Evolutionary conservation across 2,797 vertebrate genomes (phyloP).

Genomic region (Sternarchorhynchus goeldii): DNA sequence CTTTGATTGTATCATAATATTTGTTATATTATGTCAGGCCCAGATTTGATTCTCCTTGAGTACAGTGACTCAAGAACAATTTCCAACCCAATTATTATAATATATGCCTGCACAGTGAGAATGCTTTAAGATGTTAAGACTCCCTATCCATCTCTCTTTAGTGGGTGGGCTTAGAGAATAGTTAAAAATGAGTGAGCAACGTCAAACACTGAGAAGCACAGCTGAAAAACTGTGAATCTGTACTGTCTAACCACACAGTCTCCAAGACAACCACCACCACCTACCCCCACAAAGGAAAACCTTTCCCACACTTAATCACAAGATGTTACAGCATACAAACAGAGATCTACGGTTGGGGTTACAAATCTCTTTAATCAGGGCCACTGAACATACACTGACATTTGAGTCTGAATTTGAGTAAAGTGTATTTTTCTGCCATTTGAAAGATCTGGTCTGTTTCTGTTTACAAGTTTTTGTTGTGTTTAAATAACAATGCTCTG

Average conservation of each 20-base stretch:
- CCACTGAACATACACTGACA: not conserved
- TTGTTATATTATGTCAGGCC: not conserved
- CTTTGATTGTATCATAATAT: not conserved
- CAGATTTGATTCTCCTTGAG: not conserved
- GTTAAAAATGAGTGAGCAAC: not conserved
- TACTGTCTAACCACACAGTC: not conserved
- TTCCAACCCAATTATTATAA: not conserved
- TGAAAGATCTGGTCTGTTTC: not conserved
- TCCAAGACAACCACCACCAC: constrained; percentile 9
- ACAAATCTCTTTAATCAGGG: not conserved
- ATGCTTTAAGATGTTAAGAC: not conserved
- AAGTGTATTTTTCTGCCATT: not conserved
- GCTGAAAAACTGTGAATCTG: not conserved
- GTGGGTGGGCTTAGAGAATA: not conserved
- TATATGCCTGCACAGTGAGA: not conserved
- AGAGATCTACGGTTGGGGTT: not conserved
- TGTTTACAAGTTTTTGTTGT: not conserved
- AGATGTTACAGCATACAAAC: not conserved
- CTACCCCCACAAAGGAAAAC: not conserved
- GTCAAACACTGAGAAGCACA: not conserved
- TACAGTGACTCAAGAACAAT: not conserved
- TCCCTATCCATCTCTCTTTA: not conserved
- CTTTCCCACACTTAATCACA: not conserved
- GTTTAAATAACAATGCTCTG: not conserved
- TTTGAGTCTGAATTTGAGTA: not conserved